Evolutionary conservation across 2,888 invertebrate genomes (phyloP), one percentile per base, ranked within the genome.

Genomic region (Conops quadrifasciatus): DNA sequence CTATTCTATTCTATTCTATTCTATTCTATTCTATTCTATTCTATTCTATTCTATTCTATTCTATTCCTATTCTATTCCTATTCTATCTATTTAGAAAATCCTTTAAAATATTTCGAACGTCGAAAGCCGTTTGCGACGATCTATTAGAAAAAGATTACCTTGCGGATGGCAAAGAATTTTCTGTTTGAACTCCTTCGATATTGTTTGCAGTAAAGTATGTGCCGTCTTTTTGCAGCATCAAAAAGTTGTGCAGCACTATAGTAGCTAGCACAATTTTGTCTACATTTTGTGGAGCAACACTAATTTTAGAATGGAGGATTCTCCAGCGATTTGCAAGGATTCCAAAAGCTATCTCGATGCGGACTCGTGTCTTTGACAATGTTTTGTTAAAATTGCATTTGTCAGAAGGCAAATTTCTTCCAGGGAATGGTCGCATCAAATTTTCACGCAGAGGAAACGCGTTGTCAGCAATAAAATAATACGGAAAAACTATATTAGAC

Each of bases 361-460:
- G n/a, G 15, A 62, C 62, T 9, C 64, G 47, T n/a, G 64, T 24
- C 21, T 64, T 24, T 19, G 64, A 64, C 64, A 64, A 2, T 2
- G 4, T 64, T 15, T 47, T 45, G 11, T 64, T 64, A 24, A 30
- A 64, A 21, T 47, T 24, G 16, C 7, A 28, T 15, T 13, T 28
- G 43, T 64, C 64, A n/a, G 1, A 7, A 0, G 64, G 21, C 47
- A 64, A 49, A 24, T 15, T 47, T 45, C 47, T 45, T 26, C 64
- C 64, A 2, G 49, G 24, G n/a, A 19, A 64, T 2, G 64, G 64
- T 2, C 63, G 63, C 45, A 63, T 63, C n/a, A 63, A 2, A 43
- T 43, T n/a, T 13, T 4, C 15, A 1, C 7, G 21, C 19, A 63
- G 24, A 21, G 63, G 63, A n/a, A 45, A 63, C 5, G 63, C 63